Evolutionary conservation across 2,113 vertebrate genomes (phyloP), one percentile per base, ranked within the genome.

Genomic region (Hymenochirus boettgeri): DNA sequence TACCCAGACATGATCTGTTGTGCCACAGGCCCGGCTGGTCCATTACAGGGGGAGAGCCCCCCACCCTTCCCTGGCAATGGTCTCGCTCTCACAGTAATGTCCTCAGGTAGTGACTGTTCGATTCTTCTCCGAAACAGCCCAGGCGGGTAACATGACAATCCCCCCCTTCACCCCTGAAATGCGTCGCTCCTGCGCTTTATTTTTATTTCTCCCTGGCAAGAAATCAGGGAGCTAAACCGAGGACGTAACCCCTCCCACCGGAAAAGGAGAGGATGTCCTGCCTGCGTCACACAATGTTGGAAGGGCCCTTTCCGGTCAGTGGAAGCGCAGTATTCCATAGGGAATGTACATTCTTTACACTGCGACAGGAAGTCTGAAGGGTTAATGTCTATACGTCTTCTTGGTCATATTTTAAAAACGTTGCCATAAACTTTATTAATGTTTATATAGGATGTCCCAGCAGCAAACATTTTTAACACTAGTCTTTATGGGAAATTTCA

Each of bases 21-120:
- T 71, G 74, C 70, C 79, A n/a, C n/a, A 63, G 72, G 73, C 70
- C 71, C 82, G 73, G 74, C 70, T 72, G 80, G 78, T 79, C 82
- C 83, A 82, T 83, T 79, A 74, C 82, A 75, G 74, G 57, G 71
- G 55, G 37, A 74, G 54, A 62, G 72, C 70, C 71, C 65, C 35
- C 35, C 52, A 7, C 39, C 12, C 19, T 35, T 35, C 19, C 23
- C 58, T 11, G 61, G 59, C 33, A 22, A 15, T 42, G 5, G n/a
- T n/a, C 21, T 18, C 37, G 13, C 37, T 22, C 25, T 33, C n/a
- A n/a, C n/a, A n/a, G n/a, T n/a, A n/a, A n/a, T n/a, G n/a, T n/a
- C 18, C 52, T 46, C 9, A 15, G 25, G 15, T 17, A n/a, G n/a
- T 22, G n/a, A 42, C 35, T 48, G 50, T 18, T 62, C 48, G 70